Evolutionary conservation across 2,888 invertebrate species (phyloP), one percentile per base, ranked within the genome.

Genomic region (Stratiomys singularior): DNA sequence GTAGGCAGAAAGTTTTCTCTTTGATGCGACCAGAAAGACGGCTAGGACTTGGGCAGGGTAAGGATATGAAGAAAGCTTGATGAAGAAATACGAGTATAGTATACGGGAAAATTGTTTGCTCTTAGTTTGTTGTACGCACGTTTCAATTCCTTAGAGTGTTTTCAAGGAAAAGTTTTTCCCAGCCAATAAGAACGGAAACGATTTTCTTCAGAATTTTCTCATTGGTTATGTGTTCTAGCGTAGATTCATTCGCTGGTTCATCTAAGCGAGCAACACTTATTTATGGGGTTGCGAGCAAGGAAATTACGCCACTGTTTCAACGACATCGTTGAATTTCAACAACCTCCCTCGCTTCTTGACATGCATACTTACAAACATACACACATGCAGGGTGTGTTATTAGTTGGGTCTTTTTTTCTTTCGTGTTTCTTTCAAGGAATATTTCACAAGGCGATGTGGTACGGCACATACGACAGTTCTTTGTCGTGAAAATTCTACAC

Each of bases 151-250:
- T 46, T 46, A 46, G 44, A 60, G 23, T 60, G 23, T 69, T 69
- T 47, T 47, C 46, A 69, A 25, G 69, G 25, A 69, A 69, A 69
- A 47, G 46, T 69, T 69, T 78, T 78, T 71, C 71, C 69, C 76
- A 78, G 78, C 78, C 78, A 78, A 78, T 78, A 78, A 78, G 78
- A 60, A 78, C 78, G 78, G 71, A 76, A 76, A 69, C 30, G 47
- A 64, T 47, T 78, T 78, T 78, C 78, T 78, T 78, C 76, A 78
- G 76, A 69, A 76, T 78, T 78, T 78, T 78, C 78, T 78, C 78
- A 78, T 78, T 78, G 78, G 78, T 71, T 78, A 69, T 69, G 46
- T 46, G 25, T 23, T 69, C 15, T 15, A 47, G 69, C 47, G 46
- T 69, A 23, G 46, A 69, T 47, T 66, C 66, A 66, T 66, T 69